phyloP scores from a whole-genome alignment of 2,797 vertebrate genomes.

The Coracias cyanogaster region DNA sequence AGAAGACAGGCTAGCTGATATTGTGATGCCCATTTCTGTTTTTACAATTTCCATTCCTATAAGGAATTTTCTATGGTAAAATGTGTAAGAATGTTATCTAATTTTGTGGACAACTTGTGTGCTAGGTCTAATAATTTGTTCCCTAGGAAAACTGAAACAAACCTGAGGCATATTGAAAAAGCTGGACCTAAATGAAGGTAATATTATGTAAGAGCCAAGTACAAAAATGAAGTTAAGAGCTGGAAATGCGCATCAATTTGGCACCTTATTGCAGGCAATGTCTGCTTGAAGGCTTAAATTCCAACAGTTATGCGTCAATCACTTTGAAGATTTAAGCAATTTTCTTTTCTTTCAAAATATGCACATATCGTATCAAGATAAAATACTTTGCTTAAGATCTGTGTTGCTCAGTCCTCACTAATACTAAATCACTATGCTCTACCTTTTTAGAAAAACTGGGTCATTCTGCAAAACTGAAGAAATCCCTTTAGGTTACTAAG shows the following conservation, averaged over 20 bases:
- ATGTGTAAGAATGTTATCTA: background rate
- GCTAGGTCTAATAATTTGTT: background rate
- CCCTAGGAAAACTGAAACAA: background rate
- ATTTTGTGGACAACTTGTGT: background rate
- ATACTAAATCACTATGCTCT: background rate
- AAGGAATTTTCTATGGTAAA: background rate
- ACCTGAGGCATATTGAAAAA: background rate
- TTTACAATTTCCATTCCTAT: background rate
- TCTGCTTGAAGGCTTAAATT: background rate
- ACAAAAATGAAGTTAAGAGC: background rate
- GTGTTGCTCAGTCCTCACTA: background rate
- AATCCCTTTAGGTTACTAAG: background rate
- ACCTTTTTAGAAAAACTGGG: constrained; percentile 18
- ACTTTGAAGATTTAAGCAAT: background rate
- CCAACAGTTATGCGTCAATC: background rate
- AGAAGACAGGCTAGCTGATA: background rate
- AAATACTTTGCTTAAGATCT: background rate
- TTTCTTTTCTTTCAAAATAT: background rate
- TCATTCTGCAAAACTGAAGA: background rate
- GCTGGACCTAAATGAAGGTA: background rate
- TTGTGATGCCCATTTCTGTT: background rate
- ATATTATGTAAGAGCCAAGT: background rate
- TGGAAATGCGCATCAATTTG: background rate
- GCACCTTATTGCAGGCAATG: background rate
- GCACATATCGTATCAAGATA: background rate